Evolutionary conservation across 2,797 vertebrate genomes (phyloP), one percentile per base, ranked within the genome.

Genomic region (Todus mexicanus): DNA sequence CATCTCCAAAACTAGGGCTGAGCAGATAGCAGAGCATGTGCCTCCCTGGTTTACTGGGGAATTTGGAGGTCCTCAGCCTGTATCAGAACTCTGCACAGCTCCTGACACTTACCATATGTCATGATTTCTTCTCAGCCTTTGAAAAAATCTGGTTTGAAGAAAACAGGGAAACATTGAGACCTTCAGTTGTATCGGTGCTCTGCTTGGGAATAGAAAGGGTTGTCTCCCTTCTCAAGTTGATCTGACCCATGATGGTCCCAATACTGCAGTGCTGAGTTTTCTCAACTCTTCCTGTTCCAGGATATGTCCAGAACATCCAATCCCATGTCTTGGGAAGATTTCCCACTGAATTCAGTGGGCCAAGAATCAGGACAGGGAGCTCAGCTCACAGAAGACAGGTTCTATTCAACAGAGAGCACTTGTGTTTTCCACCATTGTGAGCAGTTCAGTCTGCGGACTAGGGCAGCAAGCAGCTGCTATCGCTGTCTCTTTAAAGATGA

Each of bases 231-330:
- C n/a, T 33, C 18, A 12, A 21, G 65, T 3, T 78, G 15, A n/a
- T 69, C 63, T 42, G 26, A 25, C 15, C 29, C 37, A 16, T 0
- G 0, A 3, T 17, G 11, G 23, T 26, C 53, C n/a, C 37, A 64
- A 2, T 16, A 13, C 15, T 10, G 23, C 50, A 65, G n/a, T 19
- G 26, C 23, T 38, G 50, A 75, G 15, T 12, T 72, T 80, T 75
- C 87, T 83, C 33, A 83, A 11, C 37, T 48, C 16, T 29, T 87
- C 16, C 45, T 50, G 15, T 26, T 85, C 45, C 42, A 20, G 21
- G 10, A 7, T 9, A 56, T 12, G 12, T 47, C 66, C 61, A 77
- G 48, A 33, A 81, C 0, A 1, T 16, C 15, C 47, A 15, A 27
- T 42, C 26, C 26, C 14, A 20, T 3, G 15, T 15, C 59, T 25